phyloP scores from a whole-genome alignment of 2,888 invertebrate genomes.

The Noctua pronuba region DNA sequence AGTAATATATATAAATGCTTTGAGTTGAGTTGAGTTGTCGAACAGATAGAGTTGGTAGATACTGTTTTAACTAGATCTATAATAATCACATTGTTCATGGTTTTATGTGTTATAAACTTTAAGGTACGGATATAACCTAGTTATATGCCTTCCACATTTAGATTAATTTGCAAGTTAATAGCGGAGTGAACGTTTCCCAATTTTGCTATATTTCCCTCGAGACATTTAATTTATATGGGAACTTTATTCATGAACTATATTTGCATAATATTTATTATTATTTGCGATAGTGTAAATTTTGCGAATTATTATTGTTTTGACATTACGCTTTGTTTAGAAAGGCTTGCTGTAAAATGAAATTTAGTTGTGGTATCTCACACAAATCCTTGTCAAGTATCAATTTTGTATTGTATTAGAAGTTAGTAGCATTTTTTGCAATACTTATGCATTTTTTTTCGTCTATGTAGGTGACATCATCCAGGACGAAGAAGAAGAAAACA shows the following conservation, averaged over 20 bases:
- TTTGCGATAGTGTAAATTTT: background rate
- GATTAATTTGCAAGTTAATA: conserved; percentile 20
- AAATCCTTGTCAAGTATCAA: no score
- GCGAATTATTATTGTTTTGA: background rate
- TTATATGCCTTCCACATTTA: background rate
- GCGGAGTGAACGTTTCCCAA: conserved; percentile 19
- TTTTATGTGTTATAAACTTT: background rate
- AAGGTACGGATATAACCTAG: background rate
- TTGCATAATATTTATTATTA: conserved; percentile 34
- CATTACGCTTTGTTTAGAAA: conserved; percentile 1
- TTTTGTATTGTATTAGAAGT: no score
- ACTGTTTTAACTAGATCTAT: background rate
- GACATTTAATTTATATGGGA: conserved; percentile 16
- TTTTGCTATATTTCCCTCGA: conserved; percentile 33
- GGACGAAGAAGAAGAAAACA: no score
- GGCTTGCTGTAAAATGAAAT: background rate
- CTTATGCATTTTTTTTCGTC: no score
- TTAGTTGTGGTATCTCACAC: no score
- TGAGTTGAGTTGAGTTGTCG: no score
- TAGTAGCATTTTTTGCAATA: no score
- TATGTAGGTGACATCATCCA: no score
- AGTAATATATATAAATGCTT: no score
- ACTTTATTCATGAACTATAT: conserved; percentile 23
- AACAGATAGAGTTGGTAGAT: background rate
- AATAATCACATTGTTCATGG: no score